Conservation (phyloP, 2,797 vertebrate genomes). For the Microtus agrestis region DNA sequence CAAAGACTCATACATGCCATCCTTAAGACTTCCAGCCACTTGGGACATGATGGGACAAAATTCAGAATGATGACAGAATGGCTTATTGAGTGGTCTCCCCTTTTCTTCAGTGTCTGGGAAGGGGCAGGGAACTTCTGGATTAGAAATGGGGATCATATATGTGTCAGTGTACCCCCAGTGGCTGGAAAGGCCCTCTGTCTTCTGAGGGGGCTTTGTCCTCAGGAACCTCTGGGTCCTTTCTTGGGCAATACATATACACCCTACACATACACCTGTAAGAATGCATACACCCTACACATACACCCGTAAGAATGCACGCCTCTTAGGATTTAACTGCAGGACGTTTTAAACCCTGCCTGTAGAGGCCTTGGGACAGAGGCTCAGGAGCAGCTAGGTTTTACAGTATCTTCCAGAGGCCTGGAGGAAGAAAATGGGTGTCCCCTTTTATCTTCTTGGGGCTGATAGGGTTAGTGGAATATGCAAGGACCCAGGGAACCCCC, state of each 20-base stretch:
- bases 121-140: not conserved
- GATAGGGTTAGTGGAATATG: not conserved
- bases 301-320: too few species aligned
- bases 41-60: slow-evolving; percentile 55
- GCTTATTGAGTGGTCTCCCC: not conserved
- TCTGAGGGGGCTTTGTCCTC: not conserved
- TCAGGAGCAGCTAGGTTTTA: not conserved
- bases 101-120: not conserved
- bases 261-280: rapidly evolving
- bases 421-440: not conserved
- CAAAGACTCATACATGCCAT: not conserved
- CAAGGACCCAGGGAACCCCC: not conserved
- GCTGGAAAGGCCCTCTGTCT: not conserved
- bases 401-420: not conserved
- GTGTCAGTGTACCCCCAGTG: not conserved
- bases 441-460: not conserved
- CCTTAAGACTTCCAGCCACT: slow-evolving; percentile 42
- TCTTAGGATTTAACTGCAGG: not conserved
- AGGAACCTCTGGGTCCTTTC: not conserved
- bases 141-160: not conserved
- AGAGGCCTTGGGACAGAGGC: not conserved
- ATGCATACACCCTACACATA: too few species aligned
- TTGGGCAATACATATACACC: not conserved
- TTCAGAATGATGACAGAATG: not conserved
- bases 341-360: not conserved